Conservation (phyloP, 2,113 vertebrate species). For the Gallinago jamesoni region DNA sequence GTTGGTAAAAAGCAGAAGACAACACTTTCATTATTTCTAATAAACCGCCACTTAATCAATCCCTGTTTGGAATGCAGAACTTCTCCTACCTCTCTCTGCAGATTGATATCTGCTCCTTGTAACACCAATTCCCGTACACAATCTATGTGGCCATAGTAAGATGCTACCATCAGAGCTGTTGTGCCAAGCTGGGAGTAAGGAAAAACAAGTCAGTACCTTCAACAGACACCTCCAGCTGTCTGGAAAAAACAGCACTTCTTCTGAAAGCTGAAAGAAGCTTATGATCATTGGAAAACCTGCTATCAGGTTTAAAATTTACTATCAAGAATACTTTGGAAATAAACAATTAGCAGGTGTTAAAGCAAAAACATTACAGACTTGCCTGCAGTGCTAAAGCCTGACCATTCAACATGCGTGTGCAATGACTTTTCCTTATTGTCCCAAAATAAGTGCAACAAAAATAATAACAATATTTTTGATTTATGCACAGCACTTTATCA, state of each 20-base stretch:
- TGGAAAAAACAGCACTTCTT: neutral
- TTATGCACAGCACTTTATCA: neutral
- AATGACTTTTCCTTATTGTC: neutral
- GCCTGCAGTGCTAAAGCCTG: neutral
- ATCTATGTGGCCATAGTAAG: slow-evolving; percentile 87
- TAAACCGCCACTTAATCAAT: neutral
- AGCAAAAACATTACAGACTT: neutral
- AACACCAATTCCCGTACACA: slow-evolving; percentile 90
- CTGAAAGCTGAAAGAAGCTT: neutral
- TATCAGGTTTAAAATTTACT: neutral
- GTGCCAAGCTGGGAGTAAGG: slow-evolving; percentile 84
- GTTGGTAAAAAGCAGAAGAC: neutral
- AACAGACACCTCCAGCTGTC: neutral
- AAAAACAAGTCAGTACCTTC: slow-evolving; percentile 56
- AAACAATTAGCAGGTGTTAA: neutral
- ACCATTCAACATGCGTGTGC: rapidly evolving
- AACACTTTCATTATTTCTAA: neutral
- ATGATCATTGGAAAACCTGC: neutral
- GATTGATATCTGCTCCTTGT: slow-evolving; percentile 96
- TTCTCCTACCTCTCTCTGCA: slow-evolving; percentile 91
- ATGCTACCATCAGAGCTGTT: slow-evolving; percentile 94
- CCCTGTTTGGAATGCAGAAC: neutral
- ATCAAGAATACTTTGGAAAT: neutral
- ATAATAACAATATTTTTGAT: neutral
- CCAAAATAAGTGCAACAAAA: neutral